Evolutionary conservation across 1,140 invertebrate species (phyloP), one percentile per base, ranked within the genome.

Genomic region (Phocides pigmalion): DNA sequence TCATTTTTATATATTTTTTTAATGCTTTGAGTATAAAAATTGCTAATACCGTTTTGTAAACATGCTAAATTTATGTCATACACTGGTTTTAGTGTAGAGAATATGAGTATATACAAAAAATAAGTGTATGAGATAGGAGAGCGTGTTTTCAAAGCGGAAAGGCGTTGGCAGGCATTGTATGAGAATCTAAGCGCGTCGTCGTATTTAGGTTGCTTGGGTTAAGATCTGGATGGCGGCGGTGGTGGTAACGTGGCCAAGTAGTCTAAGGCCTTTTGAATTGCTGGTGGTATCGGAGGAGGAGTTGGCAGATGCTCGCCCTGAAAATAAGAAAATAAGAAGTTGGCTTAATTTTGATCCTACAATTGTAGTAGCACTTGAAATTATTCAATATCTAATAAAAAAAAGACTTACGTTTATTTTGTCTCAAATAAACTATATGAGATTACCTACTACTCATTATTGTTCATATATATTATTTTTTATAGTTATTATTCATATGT

Each of bases 261-360:
- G 46, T 96, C 95, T 2, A 97, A 86, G 49, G 95, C 95, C 68
- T 94, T 94, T 72, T 95, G 94, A 47, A 97, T 97, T 81, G 94
- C 95, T 62, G 94, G 94, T 12, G 96, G 96, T 63, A 97, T 95
- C 28, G 95, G 95, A 1, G 95, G 95, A 0, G 95, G 94, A 0
- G 95, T 95, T 11, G 95, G 95, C 16, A 96, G 76, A 87, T 96
- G 95, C 3, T 93, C 93, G 1, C 95, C 95, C 82, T 46, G 94
- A 20, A 77, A 71, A 20, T 12, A 46, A 61, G n/a, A 51, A 22
- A 14, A 19, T 50, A n/a, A 32, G 5, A 22, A 2, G 20, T 3
- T 22, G n/a, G n/a, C n/a, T n/a, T n/a, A n/a, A n/a, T n/a, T n/a
- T n/a, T n/a, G n/a, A n/a, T n/a, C n/a, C n/a, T n/a, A n/a, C n/a